Evolutionary conservation across 2,888 invertebrate species (phyloP), one percentile per base, ranked within the genome.

Genomic region (Parasteatoda lunata): DNA sequence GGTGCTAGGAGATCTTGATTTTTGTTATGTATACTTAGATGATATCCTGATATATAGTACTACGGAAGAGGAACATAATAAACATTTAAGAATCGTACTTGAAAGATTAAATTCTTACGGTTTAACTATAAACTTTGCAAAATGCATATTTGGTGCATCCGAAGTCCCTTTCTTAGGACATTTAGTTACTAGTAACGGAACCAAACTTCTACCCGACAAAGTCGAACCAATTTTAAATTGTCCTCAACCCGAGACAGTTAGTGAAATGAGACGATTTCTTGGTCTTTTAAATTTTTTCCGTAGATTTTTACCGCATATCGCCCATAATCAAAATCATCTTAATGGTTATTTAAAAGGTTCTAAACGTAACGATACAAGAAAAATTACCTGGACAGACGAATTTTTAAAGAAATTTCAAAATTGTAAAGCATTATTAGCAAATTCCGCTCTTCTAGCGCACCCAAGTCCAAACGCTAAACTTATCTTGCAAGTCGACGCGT

Each of bases 211-310:
- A 5, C 71, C 71, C 1, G 4, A 71, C 5, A 70, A 71, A 45
- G 54, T 79, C 6, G 47, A 5, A 59, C 9, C 71, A 4, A 79
- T 70, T 6, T 15, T 64, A 71, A 59, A 79, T 54, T 71, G 47
- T 11, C 70, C 59, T 15, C 15, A 47, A 71, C 79, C 79, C 4
- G 49, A 15, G 5, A 71, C 71, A 3, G 47, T 75, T 11, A 59
- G 47, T 64, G 59, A 75, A 3, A 47, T 75, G 8, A 15, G n/a
- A 13, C 15, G 64, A 5, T 75, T 64, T 64, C 54, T 75, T 7
- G 75, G 64, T 11, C 64, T 75, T 5, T 15, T 64, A 54, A 48
- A 70, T 64, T n/a, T 79, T 79, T 70, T 79, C 47, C 45, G 59
- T 3, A n/a, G 79, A 0, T n/a, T n/a, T n/a, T n/a, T n/a, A n/a